Base-by-base conservation (phyloP, 2,888 invertebrate species). In the Spicauda simplicius region DNA sequence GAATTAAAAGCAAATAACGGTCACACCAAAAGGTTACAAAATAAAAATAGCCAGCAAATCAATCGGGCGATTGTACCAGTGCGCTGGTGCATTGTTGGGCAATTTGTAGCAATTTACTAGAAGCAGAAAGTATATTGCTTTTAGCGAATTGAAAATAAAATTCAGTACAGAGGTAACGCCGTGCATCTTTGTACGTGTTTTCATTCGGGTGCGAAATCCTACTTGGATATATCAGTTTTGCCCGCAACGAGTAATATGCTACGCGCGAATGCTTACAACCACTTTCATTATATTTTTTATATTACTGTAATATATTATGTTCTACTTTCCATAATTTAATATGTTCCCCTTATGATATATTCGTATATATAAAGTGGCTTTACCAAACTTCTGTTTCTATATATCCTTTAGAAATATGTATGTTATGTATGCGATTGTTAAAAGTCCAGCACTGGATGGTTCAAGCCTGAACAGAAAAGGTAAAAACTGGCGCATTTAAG, bases 101-200 rank as follows among this genome's bases (percentile, higher is more conserved):
- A 56, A 56, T 61, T 60, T 56, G 66, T 61, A 50, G 37, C 66
- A 50, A 50, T 60, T 56, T 61, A 61, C 55, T 50, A 48, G 45
- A 60, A 66, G 50, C 60, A 53, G 50, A 65, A 60, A 66, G 66
- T 56, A 50, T 61, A 61, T 60, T 60, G 66, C 60, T 69, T 77
- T 77, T 76, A 73, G 76, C 75, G 77, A 78, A 77, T 77, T 78
- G 74, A 74, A 66, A 56, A 74, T 70, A 70, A 72, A 70, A 70
- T 65, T 69, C 57, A 66, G 64, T 52, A 56, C 72, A 71, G 60
- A 18, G 45, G 45, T 45, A 66, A 37, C 20, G 48, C 30, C 33
- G 48, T 56, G 55, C 55, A 61, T 60, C 60, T 53, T 50, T 64
- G 55, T 69, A 69, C 72, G 70, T 70, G 69, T 53, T 67, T 45